Conservation (phyloP, 2,113 vertebrate species). For the Chionis minor region DNA sequence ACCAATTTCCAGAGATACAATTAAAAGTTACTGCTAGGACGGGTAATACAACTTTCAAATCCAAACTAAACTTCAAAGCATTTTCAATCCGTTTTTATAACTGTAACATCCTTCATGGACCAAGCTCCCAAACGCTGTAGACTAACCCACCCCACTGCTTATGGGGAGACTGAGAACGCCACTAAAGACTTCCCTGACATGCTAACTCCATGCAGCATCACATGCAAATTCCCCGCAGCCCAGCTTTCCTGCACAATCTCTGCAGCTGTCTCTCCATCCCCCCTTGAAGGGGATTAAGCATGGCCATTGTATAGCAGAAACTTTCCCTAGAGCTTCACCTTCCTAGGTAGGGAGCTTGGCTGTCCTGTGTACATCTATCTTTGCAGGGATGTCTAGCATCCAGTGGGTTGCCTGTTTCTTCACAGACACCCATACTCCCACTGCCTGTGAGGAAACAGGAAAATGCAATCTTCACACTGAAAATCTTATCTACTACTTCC, state of each 20-base stretch:
- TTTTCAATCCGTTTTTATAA: conserved; percentile 64
- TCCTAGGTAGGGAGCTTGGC: conserved; percentile 42
- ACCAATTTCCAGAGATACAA: conserved; percentile 86
- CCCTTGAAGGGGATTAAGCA: conserved; percentile 25
- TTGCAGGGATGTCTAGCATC: conserved; percentile 8
- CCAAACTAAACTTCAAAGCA: conserved; percentile 73
- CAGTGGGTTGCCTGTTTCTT: conserved; percentile 39
- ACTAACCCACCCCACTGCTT: conserved; percentile 65
- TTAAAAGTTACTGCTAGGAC: conserved; percentile 86
- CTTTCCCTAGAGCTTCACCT: neutral
- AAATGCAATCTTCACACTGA: neutral
- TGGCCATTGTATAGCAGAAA: conserved; percentile 8
- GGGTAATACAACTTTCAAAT: conserved; percentile 77
- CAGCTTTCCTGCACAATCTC: conserved; percentile 56
- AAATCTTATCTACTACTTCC: conserved; percentile 8
- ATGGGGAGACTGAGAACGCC: conserved; percentile 48
- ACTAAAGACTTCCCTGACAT: conserved; percentile 41
- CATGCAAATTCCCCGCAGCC: conserved; percentile 41
- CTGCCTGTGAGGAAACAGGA: conserved; percentile 23
- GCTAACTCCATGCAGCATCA: conserved; percentile 67
- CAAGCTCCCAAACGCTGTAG: conserved; percentile 58
- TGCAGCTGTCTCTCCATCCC: conserved; percentile 39
- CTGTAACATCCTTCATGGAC: conserved; percentile 70
- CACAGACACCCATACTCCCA: conserved; percentile 1
- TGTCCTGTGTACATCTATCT: neutral